A percentile compares a stretch with the other conserved stretches of the same genome.
phyloP scores from a whole-genome alignment of 53 echinoderm and acorn worm species.

The Astropecten irregularis region DNA sequence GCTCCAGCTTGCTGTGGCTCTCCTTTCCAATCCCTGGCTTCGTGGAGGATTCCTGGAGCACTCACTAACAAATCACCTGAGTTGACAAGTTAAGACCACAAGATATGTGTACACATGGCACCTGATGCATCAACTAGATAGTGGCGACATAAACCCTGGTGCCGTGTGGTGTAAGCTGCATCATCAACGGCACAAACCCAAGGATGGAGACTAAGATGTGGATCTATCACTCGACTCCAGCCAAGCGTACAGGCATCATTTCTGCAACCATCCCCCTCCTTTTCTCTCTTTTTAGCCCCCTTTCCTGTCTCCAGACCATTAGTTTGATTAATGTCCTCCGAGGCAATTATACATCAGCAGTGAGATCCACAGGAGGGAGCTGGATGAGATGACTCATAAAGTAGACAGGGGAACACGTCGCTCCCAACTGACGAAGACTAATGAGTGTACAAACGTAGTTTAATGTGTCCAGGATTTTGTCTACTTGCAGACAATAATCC shows the following conservation, averaged over 20 bases:
- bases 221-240: conserved; percentile 7
- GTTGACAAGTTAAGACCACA: no score
- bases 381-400: conserved; percentile 47
- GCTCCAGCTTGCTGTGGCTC: no score
- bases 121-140: conserved; percentile 13
- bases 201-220: no score
- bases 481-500: conserved; percentile 14
- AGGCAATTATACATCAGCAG: conserved; percentile 34
- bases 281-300: not conserved
- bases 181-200: no score
- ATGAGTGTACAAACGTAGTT: conserved; percentile 28
- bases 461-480: conserved; percentile 38
- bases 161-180: not conserved
- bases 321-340: conserved; percentile 52
- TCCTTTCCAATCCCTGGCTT: no score
- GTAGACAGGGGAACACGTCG: not conserved
- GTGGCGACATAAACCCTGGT: not conserved
- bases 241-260: conserved; percentile 15
- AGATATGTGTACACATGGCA: not conserved
- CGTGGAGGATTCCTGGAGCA: no score
- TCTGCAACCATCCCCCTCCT: not conserved
- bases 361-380: conserved; percentile 45
- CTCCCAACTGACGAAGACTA: not conserved
- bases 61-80: no score
- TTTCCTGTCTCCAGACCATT: conserved; percentile 35